Evolutionary conservation across 2,113 vertebrate genomes (phyloP).

Genomic region (Sterrhoptilus dennistouni): DNA sequence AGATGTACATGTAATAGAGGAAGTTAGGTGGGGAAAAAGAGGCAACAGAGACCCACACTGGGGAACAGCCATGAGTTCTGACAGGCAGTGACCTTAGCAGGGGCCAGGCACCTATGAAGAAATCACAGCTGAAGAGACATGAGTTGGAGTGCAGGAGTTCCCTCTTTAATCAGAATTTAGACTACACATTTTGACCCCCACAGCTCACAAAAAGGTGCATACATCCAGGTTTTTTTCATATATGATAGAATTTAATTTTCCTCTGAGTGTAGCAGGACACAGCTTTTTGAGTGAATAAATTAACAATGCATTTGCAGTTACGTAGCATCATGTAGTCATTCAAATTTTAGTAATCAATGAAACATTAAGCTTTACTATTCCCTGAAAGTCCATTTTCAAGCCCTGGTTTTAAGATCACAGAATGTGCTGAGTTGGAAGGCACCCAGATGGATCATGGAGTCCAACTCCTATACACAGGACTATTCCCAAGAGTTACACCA

Average conservation of each 20-base stretch:
- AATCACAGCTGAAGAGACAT: not conserved
- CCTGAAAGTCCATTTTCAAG: not conserved
- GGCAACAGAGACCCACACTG: rapidly evolving
- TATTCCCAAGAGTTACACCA: not conserved
- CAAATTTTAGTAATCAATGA: not conserved
- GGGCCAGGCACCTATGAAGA: not conserved
- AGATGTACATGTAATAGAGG: not conserved
- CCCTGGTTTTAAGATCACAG: not conserved
- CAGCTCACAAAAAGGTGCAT: not conserved
- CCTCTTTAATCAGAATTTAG: not conserved
- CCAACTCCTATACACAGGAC: not conserved
- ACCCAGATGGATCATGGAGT: rapidly evolving
- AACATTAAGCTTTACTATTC: not conserved
- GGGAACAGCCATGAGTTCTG: rapidly evolving
- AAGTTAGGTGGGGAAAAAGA: rapidly evolving
- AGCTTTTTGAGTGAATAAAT: not conserved
- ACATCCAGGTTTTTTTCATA: not conserved
- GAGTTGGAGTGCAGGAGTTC: rapidly evolving
- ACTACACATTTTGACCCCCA: rapidly evolving
- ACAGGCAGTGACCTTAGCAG: not conserved
- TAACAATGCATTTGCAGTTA: not conserved
- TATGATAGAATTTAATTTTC: not conserved
- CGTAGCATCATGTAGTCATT: not conserved
- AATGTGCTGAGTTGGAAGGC: not conserved
- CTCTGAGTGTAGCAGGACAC: not conserved